Percentiles rank a stretch among this genome's conserved stretches.
Conservation (phyloP, 2,797 vertebrate species). For the Malacoctenus gilli region DNA sequence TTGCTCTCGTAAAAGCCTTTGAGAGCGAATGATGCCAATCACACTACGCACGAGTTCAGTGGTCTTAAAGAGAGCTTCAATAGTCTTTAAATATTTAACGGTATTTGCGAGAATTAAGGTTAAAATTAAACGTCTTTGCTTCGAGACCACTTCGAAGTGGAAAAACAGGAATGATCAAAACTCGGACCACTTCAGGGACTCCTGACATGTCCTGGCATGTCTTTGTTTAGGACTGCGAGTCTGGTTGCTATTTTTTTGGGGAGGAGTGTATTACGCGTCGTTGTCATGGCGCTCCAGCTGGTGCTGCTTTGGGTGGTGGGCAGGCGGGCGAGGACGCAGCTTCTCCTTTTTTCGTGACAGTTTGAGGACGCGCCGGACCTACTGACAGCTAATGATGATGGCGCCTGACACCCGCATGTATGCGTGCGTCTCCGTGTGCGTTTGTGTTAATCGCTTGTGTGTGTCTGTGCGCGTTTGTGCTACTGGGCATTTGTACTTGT, state of each 20-base stretch:
- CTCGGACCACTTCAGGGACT: too few relatives aligned
- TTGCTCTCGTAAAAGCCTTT: neutral
- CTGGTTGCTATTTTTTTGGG: neutral
- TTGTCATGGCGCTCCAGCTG: constrained; percentile 36
- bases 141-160: too few relatives aligned
- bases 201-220: neutral
- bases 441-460: neutral
- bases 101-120: too few relatives aligned
- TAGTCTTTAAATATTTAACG: too few relatives aligned
- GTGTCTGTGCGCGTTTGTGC: neutral
- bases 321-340: constrained; percentile 28
- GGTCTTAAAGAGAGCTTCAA: too few relatives aligned
- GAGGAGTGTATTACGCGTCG: neutral
- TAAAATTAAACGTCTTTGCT: too few relatives aligned
- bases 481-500: constrained; percentile 17
- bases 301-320: constrained; percentile 26
- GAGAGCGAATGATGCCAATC: too few relatives aligned
- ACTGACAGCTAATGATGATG: constrained; percentile 59
- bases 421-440: constrained; percentile 6
- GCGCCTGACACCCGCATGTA: constrained; percentile 45
- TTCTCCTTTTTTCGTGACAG: constrained; percentile 48
- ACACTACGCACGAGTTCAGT: too few relatives aligned
- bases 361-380: constrained; percentile 49
- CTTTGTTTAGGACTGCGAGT: neutral
- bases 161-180: too few relatives aligned